Evolutionary conservation across 1,140 invertebrate species (phyloP).

Genomic region (Ceratina japonica): DNA sequence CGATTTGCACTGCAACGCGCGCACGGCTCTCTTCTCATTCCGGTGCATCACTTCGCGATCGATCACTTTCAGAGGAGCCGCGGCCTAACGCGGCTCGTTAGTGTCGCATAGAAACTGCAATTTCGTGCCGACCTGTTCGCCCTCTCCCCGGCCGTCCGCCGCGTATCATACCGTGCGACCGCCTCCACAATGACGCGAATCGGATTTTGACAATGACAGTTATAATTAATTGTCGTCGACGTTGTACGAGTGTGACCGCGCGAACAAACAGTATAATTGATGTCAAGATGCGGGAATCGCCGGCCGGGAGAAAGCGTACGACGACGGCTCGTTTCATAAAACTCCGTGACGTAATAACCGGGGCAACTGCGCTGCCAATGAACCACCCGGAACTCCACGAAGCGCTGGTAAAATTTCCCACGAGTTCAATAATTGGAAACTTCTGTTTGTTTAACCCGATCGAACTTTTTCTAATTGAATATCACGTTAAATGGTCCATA

Average conservation of each 20-base stretch:
- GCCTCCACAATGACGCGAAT: constrained; percentile 32
- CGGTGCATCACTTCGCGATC: constrained; percentile 38
- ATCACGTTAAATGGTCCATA: too few species aligned
- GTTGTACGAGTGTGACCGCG: neutral
- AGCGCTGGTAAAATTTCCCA: too few species aligned
- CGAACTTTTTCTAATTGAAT: too few species aligned
- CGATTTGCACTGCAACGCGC: constrained; percentile 54
- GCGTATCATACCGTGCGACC: neutral
- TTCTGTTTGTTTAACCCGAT: too few species aligned
- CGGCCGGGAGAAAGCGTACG: neutral
- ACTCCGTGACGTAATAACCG: neutral
- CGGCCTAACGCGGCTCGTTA: constrained; percentile 51
- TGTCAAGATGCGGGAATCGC: constrained; percentile 7
- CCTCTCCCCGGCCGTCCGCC: neutral
- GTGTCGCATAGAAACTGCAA: constrained; percentile 51
- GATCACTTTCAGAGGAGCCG: constrained; percentile 24
- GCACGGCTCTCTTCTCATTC: constrained; percentile 40
- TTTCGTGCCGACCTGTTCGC: constrained; percentile 13
- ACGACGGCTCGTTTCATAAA: neutral
- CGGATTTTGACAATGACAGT: constrained; percentile 37
- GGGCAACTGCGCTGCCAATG: too few species aligned
- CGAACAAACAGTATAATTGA: constrained; percentile 2
- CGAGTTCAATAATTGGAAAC: neutral
- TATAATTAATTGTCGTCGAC: constrained; percentile 28
- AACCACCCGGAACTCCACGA: too few species aligned